A percentile compares a stretch with the other conserved stretches of the same genome.
phyloP scores from a whole-genome alignment of 2,797 vertebrate species.

The Falco columbarius region DNA sequence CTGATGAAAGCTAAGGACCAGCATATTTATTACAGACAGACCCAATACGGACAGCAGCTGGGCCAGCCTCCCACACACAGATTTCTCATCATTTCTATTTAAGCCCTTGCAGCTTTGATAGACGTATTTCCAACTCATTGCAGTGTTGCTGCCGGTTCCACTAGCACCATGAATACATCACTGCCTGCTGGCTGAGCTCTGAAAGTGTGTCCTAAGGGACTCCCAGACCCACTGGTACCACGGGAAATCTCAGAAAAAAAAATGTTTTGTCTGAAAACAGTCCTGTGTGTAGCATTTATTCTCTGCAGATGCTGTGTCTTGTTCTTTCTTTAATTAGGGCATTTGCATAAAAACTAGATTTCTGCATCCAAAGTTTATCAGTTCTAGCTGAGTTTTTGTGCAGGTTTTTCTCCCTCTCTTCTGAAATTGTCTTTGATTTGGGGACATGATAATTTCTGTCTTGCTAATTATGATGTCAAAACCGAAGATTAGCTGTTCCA shows the following conservation, averaged over 20 bases:
- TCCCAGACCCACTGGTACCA: not conserved
- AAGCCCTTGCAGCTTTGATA: not conserved
- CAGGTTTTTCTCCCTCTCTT: not conserved
- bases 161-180: not conserved
- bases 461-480: not conserved
- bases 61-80: not conserved
- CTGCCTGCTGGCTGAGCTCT: not conserved
- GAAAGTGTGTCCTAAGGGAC: rapidly evolving
- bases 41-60: not conserved
- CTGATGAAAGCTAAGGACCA: not conserved
- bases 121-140: not conserved
- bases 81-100: not conserved
- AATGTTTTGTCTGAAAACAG: not conserved
- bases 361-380: not conserved
- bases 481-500: not conserved
- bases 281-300: not conserved
- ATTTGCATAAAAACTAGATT: not conserved
- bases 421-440: not conserved
- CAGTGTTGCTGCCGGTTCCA: not conserved
- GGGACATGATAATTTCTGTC: not conserved
- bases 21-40: not conserved
- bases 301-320: not conserved
- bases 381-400: not conserved
- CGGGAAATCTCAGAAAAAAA: not conserved
- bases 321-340: not conserved